phyloP scores from a whole-genome alignment of 2,113 vertebrate species.

The Scartelaos histophorus region DNA sequence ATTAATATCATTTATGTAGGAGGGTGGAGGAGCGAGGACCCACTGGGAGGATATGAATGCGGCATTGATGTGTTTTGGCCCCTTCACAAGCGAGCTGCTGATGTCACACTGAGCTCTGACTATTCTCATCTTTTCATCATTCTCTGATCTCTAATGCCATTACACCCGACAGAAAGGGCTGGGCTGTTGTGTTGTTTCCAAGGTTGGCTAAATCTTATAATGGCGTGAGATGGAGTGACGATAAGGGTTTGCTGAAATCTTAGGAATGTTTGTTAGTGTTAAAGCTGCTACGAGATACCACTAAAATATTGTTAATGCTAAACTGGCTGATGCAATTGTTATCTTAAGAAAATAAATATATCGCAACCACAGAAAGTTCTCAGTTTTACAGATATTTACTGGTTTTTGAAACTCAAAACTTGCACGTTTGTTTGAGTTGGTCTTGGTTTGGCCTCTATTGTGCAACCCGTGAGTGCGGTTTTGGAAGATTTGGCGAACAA shows the following conservation, averaged over 20 bases:
- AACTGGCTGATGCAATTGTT: too few species aligned
- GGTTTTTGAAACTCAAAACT: too few species aligned
- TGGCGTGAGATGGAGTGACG: background rate
- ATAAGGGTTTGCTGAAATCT: background rate
- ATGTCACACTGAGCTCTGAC: constrained; percentile 16
- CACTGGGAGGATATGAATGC: constrained; percentile 36
- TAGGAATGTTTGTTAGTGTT: too few species aligned
- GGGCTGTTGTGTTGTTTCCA: background rate
- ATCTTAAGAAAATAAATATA: too few species aligned
- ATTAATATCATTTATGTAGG: constrained; percentile 27
- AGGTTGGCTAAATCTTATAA: background rate
- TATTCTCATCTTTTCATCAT: constrained; percentile 10
- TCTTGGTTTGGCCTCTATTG: too few species aligned
- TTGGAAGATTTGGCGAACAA: too few species aligned
- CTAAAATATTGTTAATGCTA: too few species aligned
- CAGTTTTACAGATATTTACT: too few species aligned
- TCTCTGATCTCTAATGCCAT: background rate
- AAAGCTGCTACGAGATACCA: too few species aligned
- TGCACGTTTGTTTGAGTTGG: too few species aligned
- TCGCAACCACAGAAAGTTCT: too few species aligned
- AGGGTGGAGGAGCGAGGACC: constrained; percentile 21
- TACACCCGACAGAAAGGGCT: background rate
- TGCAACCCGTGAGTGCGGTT: too few species aligned
- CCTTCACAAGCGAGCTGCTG: constrained; percentile 17
- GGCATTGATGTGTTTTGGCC: constrained; percentile 18